Base-by-base conservation (phyloP, 35 echinoderm and acorn worm genomes). In the Patiria miniata region DNA sequence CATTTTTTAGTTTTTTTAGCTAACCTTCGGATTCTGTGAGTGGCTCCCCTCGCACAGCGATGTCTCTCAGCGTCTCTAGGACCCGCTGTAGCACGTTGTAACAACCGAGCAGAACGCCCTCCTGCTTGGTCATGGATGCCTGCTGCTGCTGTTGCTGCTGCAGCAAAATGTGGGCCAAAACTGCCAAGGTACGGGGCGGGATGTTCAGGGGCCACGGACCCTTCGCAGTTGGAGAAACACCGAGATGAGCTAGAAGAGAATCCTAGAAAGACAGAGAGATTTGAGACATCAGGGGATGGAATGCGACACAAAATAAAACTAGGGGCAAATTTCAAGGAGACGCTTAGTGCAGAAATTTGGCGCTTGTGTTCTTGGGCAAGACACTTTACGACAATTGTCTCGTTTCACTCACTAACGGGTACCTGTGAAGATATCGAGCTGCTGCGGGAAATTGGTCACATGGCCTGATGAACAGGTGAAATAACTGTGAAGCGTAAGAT, bases 191-290 rank as follows among this genome's bases (percentile, higher is more conserved):
- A 29, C 96, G 79, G 12, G 96, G 86, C 16, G 89, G 89, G 18
- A 98, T 88, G 86, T 88, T 91, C 0, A 98, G 89, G 50, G 89
- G 85, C 92, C 95, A 98, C 38, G 89, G 86, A 19, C 86, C 83
- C 4, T 69, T 79, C 21, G 36, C 80, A 42, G 44, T 91, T 23
- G 93, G 92, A 32, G 85, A 79, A 1, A 99, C 87, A 28, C 92
- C 92, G 32, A 94, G 57, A 23, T 94, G 87, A 22, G 17, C 79
- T 21, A 94, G 77, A 5, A 94, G 58, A 30, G 56, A 55, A 60
- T 94, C 83, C 92, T 94, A 51, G 6, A 81, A 65, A 68, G 12
- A 56, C 7, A 69, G 17, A 36, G 33, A 28, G 17, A 28, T 69
- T n/a, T n/a, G n/a, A 69, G n/a, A 69, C 61, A 69, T 28, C 7